Evolutionary conservation across 2,113 vertebrate species (phyloP).

Genomic region (Propithecus coquereli): DNA sequence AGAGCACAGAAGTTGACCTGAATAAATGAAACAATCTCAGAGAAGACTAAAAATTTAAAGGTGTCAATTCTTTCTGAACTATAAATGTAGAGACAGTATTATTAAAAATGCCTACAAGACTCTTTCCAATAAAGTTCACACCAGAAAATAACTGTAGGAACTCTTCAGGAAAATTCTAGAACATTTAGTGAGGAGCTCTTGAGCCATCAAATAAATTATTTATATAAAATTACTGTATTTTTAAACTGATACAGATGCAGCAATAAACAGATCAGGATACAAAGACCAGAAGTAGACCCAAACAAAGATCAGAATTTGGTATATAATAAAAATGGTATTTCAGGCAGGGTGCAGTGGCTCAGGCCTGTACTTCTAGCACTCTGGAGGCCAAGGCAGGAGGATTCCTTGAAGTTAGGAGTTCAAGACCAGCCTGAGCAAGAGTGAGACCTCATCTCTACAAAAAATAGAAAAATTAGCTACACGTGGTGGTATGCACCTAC

Average conservation of each 20-base stretch:
- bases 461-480: too few species aligned
- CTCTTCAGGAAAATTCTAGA: background rate
- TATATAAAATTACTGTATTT: background rate
- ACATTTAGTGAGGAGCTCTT: background rate
- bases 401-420: too few species aligned
- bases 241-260: background rate
- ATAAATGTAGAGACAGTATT: background rate
- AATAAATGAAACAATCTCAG: background rate
- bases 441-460: too few species aligned
- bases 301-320: background rate
- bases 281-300: background rate
- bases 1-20: background rate
- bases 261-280: background rate
- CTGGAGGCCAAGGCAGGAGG: too few species aligned
- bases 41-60: slow-evolving; percentile 3
- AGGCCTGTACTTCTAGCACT: too few species aligned
- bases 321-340: background rate
- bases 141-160: background rate
- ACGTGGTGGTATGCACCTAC: too few species aligned
- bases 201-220: background rate
- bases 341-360: too few species aligned
- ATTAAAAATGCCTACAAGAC: background rate
- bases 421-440: too few species aligned
- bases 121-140: slow-evolving; percentile 1
- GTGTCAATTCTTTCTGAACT: background rate